Percentiles rank a stretch among this genome's conserved stretches.
These are phyloP conservation scores for Hydrophis major DNA, from an alignment of 2,797 vertebrate species.

Conservation along the genomic window DNA sequence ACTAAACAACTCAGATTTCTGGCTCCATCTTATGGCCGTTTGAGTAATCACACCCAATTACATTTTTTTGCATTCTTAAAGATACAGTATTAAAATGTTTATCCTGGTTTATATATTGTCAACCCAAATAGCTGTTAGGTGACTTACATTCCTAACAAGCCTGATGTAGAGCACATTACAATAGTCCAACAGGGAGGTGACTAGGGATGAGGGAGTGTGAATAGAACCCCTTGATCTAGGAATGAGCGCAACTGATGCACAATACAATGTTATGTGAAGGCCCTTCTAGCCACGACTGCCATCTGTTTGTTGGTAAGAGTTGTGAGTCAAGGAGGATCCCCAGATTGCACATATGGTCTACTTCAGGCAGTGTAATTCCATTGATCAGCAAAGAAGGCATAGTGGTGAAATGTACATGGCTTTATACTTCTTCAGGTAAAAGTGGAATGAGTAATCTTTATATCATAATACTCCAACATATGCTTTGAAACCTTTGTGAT, in stretches of 20 bases:
- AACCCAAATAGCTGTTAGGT: no score
- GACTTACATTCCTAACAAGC: no score
- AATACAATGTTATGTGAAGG: background rate
- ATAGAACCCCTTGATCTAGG: background rate
- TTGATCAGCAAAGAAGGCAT: background rate
- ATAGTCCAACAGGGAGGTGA: background rate
- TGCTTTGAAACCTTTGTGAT: background rate
- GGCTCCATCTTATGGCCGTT: no score
- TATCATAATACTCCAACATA: background rate
- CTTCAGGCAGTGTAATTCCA: background rate
- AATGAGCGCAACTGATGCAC: background rate
- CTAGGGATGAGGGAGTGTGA: background rate
- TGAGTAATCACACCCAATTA: no score
- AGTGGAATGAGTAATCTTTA: background rate
- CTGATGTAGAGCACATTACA: background rate
- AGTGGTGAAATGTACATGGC: background rate
- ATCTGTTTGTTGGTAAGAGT: background rate
- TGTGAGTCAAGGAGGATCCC: background rate
- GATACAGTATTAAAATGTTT: no score
- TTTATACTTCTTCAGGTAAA: background rate
- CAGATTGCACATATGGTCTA: background rate
- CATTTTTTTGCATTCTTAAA: no score
- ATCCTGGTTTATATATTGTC: no score
- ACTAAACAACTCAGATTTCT: no score
- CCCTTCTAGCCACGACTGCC: background rate